phyloP scores from a whole-genome alignment of 2,888 invertebrate species.

The Polydrusus cervinus region DNA sequence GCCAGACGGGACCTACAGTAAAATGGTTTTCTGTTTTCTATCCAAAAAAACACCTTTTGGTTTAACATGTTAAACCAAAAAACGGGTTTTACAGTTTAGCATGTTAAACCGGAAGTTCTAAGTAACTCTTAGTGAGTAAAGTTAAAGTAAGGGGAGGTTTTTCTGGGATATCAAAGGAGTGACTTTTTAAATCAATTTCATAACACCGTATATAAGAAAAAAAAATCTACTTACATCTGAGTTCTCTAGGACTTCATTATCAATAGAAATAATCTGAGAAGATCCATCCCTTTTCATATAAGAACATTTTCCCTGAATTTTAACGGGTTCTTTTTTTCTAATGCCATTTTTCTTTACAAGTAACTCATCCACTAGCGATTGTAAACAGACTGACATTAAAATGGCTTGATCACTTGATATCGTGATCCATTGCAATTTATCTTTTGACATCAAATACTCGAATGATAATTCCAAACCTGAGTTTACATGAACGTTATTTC shows the following conservation, averaged over 20 bases:
- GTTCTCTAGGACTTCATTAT: constrained; percentile 63
- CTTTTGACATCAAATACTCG: constrained; percentile 94
- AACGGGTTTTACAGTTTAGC: too few relatives aligned
- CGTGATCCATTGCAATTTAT: constrained; percentile 95
- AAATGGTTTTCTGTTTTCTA: too few relatives aligned
- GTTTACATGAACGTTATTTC: constrained; percentile 61
- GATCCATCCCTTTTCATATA: constrained; percentile 85
- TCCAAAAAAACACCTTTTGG: too few relatives aligned
- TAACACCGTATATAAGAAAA: too few relatives aligned
- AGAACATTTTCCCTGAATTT: constrained; percentile 76
- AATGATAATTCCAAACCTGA: constrained; percentile 89
- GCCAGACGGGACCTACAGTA: too few relatives aligned
- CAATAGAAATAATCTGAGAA: constrained; percentile 76
- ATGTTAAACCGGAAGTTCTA: too few relatives aligned
- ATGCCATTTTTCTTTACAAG: constrained; percentile 81
- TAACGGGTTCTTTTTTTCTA: constrained; percentile 66
- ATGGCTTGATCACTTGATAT: constrained; percentile 93
- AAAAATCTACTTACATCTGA: constrained; percentile 43
- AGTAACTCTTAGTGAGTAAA: too few relatives aligned
- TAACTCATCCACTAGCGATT: constrained; percentile 96
- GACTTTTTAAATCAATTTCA: too few relatives aligned
- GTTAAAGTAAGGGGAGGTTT: too few relatives aligned
- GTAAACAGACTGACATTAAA: constrained; percentile 95
- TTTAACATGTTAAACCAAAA: too few relatives aligned
- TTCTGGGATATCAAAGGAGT: too few relatives aligned